phyloP scores from a whole-genome alignment of 2,888 invertebrate species.

The Epinotia bilunana region DNA sequence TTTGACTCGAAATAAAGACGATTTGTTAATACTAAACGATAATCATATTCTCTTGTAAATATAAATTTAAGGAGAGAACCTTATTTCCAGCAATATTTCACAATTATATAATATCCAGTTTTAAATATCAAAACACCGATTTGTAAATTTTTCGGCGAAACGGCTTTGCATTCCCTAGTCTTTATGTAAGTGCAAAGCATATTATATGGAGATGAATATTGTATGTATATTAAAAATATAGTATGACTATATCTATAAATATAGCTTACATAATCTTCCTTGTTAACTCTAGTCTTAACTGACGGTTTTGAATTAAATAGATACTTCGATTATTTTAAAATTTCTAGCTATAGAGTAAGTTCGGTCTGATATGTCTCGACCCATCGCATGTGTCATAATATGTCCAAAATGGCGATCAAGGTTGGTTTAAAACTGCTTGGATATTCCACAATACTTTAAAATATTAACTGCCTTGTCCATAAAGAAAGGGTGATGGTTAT shows the following conservation, averaged over 20 bases:
- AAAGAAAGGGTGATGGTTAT: background rate
- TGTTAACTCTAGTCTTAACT: slow-evolving; percentile 36
- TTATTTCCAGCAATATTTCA: background rate
- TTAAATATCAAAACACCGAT: background rate
- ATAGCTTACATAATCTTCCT: slow-evolving; percentile 42
- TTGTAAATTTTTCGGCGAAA: background rate
- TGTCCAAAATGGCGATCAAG: background rate
- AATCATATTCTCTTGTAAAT: background rate
- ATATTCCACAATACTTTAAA: slow-evolving; percentile 18
- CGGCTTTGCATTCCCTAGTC: slow-evolving; percentile 28
- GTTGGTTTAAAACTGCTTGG: slow-evolving; percentile 21
- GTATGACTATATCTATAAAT: slow-evolving; percentile 42
- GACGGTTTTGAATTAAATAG: slow-evolving; percentile 38
- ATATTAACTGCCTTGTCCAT: background rate
- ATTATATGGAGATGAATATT: slow-evolving; percentile 35
- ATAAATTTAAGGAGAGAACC: background rate
- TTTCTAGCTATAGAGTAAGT: slow-evolving; percentile 37
- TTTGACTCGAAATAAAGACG: too few species aligned
- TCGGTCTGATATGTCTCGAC: slow-evolving; percentile 21
- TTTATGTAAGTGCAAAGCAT: slow-evolving; percentile 42
- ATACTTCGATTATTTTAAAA: slow-evolving; percentile 39
- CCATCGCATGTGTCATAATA: slow-evolving; percentile 43
- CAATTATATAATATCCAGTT: background rate
- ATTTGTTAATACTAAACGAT: too few species aligned
- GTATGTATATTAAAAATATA: slow-evolving; percentile 43